Evolutionary conservation across 2,797 vertebrate species (phyloP).

Genomic region (Amblyopsis hoosieri): DNA sequence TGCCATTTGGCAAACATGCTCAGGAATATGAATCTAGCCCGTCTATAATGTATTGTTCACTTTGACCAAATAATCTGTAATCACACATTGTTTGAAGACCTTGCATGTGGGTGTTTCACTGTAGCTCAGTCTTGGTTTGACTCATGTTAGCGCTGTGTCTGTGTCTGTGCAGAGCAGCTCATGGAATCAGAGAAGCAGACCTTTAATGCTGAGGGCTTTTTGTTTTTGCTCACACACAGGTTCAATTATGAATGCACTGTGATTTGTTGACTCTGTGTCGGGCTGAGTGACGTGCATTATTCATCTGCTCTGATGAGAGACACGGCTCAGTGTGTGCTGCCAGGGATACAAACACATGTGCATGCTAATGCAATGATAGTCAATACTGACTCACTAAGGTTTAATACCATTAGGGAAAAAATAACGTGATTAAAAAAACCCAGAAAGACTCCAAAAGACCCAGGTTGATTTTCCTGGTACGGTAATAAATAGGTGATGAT

Average conservation of each 20-base stretch:
- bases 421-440: too few species aligned
- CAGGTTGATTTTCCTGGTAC: conserved; percentile 18
- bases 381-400: conserved; percentile 42
- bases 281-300: conserved; percentile 73
- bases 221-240: conserved; percentile 36
- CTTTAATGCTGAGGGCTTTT: conserved; percentile 43
- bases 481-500: conserved; percentile 17
- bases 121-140: conserved; percentile 13
- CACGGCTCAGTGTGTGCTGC: conserved; percentile 45
- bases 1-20: too few species aligned
- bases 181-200: conserved; percentile 41
- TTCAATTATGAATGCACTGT: conserved; percentile 70
- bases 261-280: conserved; percentile 73
- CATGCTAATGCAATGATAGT: conserved; percentile 42
- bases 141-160: conserved; percentile 3
- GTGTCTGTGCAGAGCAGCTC: conserved; percentile 17
- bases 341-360: conserved; percentile 47
- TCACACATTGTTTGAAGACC: too few species aligned
- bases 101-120: not conserved
- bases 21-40: too few species aligned
- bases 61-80: too few species aligned
- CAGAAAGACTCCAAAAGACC: too few species aligned
- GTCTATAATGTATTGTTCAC: too few species aligned
- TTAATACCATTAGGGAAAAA: conserved; percentile 15
- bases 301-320: conserved; percentile 67